A percentile compares a stretch with the other conserved stretches of the same genome.
These are phyloP conservation scores for Poeciliopsis occidentalis DNA, from an alignment of 2,113 vertebrate species.

Conservation along the genomic window DNA sequence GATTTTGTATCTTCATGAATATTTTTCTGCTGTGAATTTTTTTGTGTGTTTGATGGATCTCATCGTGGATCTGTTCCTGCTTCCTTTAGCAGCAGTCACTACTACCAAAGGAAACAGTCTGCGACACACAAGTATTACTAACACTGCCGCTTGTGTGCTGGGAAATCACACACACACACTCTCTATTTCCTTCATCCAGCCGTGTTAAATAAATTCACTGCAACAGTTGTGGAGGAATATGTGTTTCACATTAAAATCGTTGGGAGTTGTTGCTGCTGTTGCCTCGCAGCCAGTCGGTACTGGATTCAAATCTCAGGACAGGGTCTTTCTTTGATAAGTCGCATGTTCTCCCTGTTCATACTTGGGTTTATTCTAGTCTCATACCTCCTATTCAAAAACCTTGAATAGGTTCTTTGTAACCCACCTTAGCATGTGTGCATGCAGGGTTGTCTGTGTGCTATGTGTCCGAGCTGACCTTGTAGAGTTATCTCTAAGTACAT, in stretches of 20 bases:
- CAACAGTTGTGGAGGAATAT: slow-evolving; percentile 42
- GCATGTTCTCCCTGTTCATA: background rate
- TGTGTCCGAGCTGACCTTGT: background rate
- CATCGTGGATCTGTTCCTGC: no score
- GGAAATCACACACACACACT: slow-evolving; percentile 44
- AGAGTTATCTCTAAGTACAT: background rate
- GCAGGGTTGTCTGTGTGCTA: background rate
- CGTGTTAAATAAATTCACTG: slow-evolving; percentile 30
- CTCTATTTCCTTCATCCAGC: slow-evolving; percentile 13
- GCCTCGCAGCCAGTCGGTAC: background rate
- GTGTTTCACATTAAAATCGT: slow-evolving; percentile 31
- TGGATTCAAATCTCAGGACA: background rate
- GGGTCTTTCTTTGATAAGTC: background rate
- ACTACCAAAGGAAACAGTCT: no score
- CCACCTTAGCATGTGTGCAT: no score
- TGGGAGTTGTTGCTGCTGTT: background rate
- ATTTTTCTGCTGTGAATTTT: no score
- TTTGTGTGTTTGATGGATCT: no score
- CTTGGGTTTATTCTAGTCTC: background rate
- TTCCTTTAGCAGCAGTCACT: no score
- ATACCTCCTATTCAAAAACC: background rate
- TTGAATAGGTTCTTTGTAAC: background rate
- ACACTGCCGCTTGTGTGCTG: slow-evolving; percentile 40
- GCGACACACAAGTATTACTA: slow-evolving; percentile 32
- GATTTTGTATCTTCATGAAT: no score